phyloP scores from a whole-genome alignment of 2,797 vertebrate species.

The Oreonectes daqikongensis region DNA sequence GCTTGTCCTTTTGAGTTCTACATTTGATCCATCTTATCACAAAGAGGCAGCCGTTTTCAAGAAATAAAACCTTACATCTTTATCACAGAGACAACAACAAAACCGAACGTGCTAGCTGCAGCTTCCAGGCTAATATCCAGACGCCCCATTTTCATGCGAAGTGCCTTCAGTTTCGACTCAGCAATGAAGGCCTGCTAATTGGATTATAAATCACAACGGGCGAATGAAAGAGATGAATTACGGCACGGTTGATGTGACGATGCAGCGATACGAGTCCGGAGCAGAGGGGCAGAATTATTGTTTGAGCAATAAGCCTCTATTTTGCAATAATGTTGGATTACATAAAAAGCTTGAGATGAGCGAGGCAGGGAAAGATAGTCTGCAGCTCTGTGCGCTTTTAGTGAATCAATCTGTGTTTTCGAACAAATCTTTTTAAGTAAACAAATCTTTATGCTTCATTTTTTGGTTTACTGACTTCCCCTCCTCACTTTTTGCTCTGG shows the following conservation, averaged over 20 bases:
- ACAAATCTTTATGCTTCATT: not conserved
- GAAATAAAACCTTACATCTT: slow-evolving; percentile 32
- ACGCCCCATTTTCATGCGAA: slow-evolving; percentile 26
- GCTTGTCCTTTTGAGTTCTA: slow-evolving; percentile 32
- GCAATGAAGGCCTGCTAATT: slow-evolving; percentile 56
- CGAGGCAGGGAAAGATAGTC: not conserved
- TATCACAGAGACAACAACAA: slow-evolving; percentile 20
- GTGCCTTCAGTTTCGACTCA: slow-evolving; percentile 36
- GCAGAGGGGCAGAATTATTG: slow-evolving; percentile 40
- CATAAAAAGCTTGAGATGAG: slow-evolving; percentile 19
- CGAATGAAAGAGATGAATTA: slow-evolving; percentile 55
- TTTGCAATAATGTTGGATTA: slow-evolving; percentile 44
- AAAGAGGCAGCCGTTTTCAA: slow-evolving; percentile 35
- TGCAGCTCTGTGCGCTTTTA: not conserved
- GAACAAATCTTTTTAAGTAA: not conserved
- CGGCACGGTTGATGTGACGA: slow-evolving; percentile 35
- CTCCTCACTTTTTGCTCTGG: not conserved
- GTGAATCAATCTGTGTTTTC: not conserved
- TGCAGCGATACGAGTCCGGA: slow-evolving; percentile 28
- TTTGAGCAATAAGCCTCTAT: slow-evolving; percentile 32
- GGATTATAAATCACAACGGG: slow-evolving; percentile 56
- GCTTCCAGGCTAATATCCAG: slow-evolving; percentile 18
- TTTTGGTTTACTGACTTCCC: too few species aligned
- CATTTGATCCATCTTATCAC: slow-evolving; percentile 55
- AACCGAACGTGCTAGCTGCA: not conserved